Evolutionary conservation across 2,888 invertebrate genomes (phyloP).

Genomic region (Luperina testacea): DNA sequence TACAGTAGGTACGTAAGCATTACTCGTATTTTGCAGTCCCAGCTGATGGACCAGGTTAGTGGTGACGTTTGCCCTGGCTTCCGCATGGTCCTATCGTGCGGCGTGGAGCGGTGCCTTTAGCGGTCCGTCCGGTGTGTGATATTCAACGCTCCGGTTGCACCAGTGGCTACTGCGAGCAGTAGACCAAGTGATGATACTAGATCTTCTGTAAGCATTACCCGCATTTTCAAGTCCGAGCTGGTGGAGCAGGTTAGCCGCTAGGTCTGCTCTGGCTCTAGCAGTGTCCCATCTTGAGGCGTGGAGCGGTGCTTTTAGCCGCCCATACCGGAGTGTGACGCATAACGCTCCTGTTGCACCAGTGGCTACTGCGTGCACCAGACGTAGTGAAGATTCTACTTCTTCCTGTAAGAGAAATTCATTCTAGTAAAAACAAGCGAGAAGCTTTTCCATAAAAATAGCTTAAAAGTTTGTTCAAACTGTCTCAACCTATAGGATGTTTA

Average conservation of each 20-base stretch:
- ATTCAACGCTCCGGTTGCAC: constrained; percentile 92
- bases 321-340: constrained; percentile 93
- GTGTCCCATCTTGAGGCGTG: constrained; percentile 93
- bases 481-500: background rate
- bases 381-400: constrained; percentile 92
- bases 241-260: constrained; percentile 93
- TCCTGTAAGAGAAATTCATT: constrained; percentile 79
- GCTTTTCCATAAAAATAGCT: background rate
- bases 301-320: constrained; percentile 92
- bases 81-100: constrained; percentile 92
- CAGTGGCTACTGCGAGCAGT: constrained; percentile 93
- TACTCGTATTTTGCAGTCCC: constrained; percentile 90
- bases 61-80: constrained; percentile 94
- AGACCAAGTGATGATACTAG: constrained; percentile 92
- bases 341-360: constrained; percentile 93
- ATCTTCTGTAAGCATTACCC: constrained; percentile 69
- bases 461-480: background rate
- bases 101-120: constrained; percentile 93
- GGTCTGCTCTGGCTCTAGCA: constrained; percentile 94
- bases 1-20: background rate
- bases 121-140: constrained; percentile 92
- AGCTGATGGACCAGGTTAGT: constrained; percentile 94
- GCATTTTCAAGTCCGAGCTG: constrained; percentile 92
- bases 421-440: background rate
- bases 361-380: constrained; percentile 94